Base-by-base conservation (phyloP, 2,797 vertebrate species). In the Denticeps clupeoides region DNA sequence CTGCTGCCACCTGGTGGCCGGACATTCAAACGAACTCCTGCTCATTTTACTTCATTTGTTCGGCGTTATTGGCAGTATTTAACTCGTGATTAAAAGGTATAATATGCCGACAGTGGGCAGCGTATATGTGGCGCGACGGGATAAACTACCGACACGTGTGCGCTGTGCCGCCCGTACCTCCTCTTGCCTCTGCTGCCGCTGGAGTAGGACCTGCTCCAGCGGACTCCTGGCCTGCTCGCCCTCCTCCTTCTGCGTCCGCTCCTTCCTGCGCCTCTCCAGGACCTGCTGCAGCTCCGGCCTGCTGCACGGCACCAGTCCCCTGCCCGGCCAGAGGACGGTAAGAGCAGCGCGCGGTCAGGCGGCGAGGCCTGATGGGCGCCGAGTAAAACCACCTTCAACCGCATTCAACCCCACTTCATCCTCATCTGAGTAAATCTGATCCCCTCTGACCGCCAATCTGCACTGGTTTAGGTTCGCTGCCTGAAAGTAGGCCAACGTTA, bases 231-330 rank as follows among this genome's bases (percentile, higher is more conserved):
- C 61, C 55, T 70, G 66, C 42, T 67, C 75, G 1, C 67, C 74
- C 16, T 77, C 76, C 26, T 80, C 67, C 12, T 4, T 71, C 29
- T 74, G 67, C 1, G 44, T 74, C 63, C 79, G 74, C 22, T 72
- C 67, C 58, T 62, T 75, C 65, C 72, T 81, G 37, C 79, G 75
- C 55, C 69, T 78, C 64, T 83, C 81, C 56, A 84, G 55, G 21
- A 70, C 81, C 64, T 71, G 63, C 61, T 82, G 78, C 21, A 84
- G 78, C 55, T 83, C 82, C 1, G 80, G 69, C 64, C 74, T 79
- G 61, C 76, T 75, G 63, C 64, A 73, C 61, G 79, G 69, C 1
- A 58, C 72, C 66, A 78, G 66, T 45, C 80, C 81, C 53, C 79
- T 81, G 51, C 51, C 60, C 53, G 54, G 44, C 57, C 60, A 50